These are phyloP conservation scores for Papilio gigon DNA, from an alignment of 2,888 invertebrate species.

Conservation along the genomic window DNA sequence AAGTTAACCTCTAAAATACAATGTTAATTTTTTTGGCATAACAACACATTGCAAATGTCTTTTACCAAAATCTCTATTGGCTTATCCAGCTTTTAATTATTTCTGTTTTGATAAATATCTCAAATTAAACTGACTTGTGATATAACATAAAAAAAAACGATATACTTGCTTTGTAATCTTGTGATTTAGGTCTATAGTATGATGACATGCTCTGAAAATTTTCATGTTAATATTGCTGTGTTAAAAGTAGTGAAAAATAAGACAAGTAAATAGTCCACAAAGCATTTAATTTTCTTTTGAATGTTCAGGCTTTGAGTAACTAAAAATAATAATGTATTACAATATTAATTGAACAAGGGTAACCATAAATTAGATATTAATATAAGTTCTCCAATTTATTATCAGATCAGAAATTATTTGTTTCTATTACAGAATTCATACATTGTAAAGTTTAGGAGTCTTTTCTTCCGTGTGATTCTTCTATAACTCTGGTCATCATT, in stretches of 20 bases:
- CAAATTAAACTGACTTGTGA: neutral
- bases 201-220: no score
- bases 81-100: no score
- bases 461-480: neutral
- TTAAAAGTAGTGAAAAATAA: neutral
- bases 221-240: no score
- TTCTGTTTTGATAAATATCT: neutral
- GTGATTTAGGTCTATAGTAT: no score
- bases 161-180: neutral
- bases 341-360: neutral
- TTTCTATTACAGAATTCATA: neutral
- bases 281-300: neutral
- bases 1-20: neutral
- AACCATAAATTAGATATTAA: neutral
- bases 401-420: neutral
- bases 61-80: neutral
- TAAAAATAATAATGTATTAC: neutral
- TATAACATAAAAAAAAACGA: neutral
- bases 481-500: neutral
- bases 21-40: neutral
- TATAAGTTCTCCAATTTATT: neutral
- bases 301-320: neutral
- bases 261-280: neutral
- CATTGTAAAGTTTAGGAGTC: neutral
- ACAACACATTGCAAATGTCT: neutral